Conservation (phyloP, 2,113 vertebrate species). For the Chloropsis cyanopogon region DNA sequence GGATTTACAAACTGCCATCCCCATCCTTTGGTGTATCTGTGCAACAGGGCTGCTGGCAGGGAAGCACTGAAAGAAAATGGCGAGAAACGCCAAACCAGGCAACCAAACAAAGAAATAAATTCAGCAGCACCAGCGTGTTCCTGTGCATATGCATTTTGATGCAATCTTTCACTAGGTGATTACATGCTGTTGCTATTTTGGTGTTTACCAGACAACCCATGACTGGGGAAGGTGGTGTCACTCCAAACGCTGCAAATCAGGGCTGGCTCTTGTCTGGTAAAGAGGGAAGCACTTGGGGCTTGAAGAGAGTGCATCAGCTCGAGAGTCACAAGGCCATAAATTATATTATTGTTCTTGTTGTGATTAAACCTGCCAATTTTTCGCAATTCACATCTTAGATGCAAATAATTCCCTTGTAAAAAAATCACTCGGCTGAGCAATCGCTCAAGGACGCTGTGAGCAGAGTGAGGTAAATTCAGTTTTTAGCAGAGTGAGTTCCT, state of each 20-base stretch:
- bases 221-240: conserved; percentile 7
- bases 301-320: conserved; percentile 13
- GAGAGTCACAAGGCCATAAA: background rate
- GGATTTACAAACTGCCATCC: background rate
- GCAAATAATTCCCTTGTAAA: background rate
- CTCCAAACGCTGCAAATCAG: background rate
- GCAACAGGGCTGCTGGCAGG: background rate
- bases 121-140: background rate
- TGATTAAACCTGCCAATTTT: conserved; percentile 45
- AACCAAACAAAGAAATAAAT: background rate
- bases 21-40: background rate
- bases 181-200: conserved; percentile 21
- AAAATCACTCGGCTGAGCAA: background rate
- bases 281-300: background rate
- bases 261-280: background rate
- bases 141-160: background rate
- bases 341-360: background rate
- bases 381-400: background rate
- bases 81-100: background rate
- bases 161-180: conserved; percentile 6
- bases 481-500: background rate
- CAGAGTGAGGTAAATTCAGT: background rate
- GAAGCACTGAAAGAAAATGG: background rate
- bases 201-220: conserved; percentile 19
- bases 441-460: background rate